Evolutionary conservation across 2,113 vertebrate species (phyloP).

Genomic region (Piprites chloris): DNA sequence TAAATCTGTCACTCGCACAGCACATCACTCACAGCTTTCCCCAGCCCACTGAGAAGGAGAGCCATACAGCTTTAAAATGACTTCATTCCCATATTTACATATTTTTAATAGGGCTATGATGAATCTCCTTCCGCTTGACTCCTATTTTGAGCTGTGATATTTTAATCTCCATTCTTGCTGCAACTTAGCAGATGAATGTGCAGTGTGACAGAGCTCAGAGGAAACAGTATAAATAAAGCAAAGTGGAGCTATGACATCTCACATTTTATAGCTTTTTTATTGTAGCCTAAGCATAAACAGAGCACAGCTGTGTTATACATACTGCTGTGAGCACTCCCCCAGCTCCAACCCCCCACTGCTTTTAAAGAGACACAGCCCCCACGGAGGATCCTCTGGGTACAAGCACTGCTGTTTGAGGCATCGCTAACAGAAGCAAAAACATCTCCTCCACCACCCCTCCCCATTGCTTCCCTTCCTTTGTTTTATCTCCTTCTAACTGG

Average conservation of each 20-base stretch:
- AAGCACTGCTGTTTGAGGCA: background rate
- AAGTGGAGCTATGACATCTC: constrained; percentile 84
- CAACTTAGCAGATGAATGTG: constrained; percentile 82
- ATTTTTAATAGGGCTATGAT: constrained; percentile 83
- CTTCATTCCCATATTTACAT: constrained; percentile 81
- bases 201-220: constrained; percentile 81
- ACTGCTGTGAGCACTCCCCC: constrained; percentile 72
- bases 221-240: constrained; percentile 85
- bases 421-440: background rate
- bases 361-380: constrained; percentile 70
- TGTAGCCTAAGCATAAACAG: constrained; percentile 83
- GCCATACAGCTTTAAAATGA: constrained; percentile 74
- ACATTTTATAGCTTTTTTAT: constrained; percentile 85
- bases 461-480: background rate
- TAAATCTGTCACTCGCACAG: constrained; percentile 50
- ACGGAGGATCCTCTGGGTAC: background rate
- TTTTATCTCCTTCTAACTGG: background rate
- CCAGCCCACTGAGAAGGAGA: constrained; percentile 48
- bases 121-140: constrained; percentile 83
- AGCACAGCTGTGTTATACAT: constrained; percentile 85
- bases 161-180: constrained; percentile 83
- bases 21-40: constrained; percentile 56
- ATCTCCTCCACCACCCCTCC: too few relatives aligned
- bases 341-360: constrained; percentile 61
- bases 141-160: constrained; percentile 85